These are phyloP conservation scores for Sarcoramphus papa DNA, from an alignment of 2,797 vertebrate species.

Conservation along the genomic window DNA sequence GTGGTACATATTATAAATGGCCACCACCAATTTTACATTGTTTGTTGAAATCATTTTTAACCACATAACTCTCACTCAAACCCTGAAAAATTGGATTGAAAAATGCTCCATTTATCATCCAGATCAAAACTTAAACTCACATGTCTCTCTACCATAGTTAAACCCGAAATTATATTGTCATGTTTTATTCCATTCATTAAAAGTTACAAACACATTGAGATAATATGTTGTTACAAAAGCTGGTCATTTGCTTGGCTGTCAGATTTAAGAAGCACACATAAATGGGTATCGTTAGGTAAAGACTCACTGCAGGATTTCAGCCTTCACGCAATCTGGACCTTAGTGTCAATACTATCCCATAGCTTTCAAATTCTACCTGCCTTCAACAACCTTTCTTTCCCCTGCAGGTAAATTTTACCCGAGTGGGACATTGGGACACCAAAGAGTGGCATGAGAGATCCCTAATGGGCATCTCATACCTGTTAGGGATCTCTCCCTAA, in stretches of 20 bases:
- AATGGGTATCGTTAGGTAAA: rapidly evolving
- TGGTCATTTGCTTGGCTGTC: not conserved
- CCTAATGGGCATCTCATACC: too few relatives aligned
- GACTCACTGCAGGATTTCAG: not conserved
- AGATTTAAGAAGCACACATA: not conserved
- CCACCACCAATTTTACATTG: constrained; percentile 29
- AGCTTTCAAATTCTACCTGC: not conserved
- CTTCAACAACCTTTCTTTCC: not conserved
- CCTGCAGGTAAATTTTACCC: not conserved
- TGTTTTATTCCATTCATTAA: constrained; percentile 6
- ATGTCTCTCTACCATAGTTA: not conserved
- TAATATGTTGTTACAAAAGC: not conserved
- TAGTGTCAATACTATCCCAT: not conserved
- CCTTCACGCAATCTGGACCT: not conserved
- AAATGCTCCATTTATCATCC: constrained; percentile 9
- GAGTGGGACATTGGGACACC: not conserved
- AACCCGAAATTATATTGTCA: not conserved
- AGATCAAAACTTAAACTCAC: constrained; percentile 13
- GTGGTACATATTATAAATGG: constrained; percentile 47
- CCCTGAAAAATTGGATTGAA: constrained; percentile 17
- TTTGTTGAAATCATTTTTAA: constrained; percentile 52
- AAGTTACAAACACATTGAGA: not conserved
- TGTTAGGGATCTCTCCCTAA: not conserved
- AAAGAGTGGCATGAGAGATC: not conserved
- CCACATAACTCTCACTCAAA: not conserved